phyloP scores from a whole-genome alignment of 2,888 invertebrate genomes.

The Limnephilus lunatus region DNA sequence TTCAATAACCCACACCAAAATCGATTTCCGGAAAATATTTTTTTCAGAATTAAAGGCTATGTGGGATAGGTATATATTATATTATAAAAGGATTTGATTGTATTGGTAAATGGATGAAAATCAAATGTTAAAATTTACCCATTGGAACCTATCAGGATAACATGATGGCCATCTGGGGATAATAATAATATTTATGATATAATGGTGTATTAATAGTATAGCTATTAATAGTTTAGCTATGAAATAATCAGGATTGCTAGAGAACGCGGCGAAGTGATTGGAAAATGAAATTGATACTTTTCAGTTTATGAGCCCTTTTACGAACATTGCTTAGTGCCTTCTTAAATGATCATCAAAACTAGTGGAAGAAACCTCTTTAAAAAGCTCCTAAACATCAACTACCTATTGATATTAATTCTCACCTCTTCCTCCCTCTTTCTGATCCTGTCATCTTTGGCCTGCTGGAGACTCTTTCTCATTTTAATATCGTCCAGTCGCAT shows the following conservation, averaged over 20 bases:
- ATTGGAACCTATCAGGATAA: background rate
- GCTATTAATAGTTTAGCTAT: too few species aligned
- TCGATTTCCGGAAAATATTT: too few species aligned
- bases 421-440: conserved; percentile 68
- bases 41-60: too few species aligned
- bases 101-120: background rate
- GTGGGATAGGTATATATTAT: too few species aligned
- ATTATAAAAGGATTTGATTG: too few species aligned
- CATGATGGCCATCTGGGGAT: background rate
- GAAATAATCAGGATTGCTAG: too few species aligned
- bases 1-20: too few species aligned
- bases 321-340: too few species aligned
- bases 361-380: background rate
- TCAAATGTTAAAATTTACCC: background rate
- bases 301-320: too few species aligned
- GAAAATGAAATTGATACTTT: too few species aligned
- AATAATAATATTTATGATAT: background rate
- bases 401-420: background rate
- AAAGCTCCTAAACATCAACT: background rate
- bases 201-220: background rate
- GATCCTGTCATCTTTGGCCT: conserved; percentile 70
- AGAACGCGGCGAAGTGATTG: too few species aligned
- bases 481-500: conserved; percentile 71
- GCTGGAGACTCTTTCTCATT: conserved; percentile 72
- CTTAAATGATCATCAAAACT: background rate